Evolutionary conservation across 2,888 invertebrate species (phyloP).

Genomic region (Drosophila atripex): DNA sequence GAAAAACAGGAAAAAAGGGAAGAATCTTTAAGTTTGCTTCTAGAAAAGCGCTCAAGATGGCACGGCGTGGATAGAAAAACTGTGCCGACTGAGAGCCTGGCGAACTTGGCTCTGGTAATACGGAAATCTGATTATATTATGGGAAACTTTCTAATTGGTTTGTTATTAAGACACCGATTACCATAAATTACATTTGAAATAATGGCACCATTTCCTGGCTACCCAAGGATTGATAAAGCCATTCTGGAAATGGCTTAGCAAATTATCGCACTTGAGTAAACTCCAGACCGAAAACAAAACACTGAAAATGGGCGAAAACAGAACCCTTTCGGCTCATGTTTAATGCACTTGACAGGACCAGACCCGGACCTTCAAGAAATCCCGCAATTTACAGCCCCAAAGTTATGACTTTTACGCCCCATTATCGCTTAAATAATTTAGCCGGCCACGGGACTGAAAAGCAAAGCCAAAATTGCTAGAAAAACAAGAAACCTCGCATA

Average conservation of each 20-base stretch:
- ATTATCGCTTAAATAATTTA: slow-evolving; percentile 76
- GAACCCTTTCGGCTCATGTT: slow-evolving; percentile 38
- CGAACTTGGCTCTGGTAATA: slow-evolving; percentile 21
- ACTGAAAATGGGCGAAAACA: slow-evolving; percentile 5
- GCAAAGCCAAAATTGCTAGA: slow-evolving; percentile 44
- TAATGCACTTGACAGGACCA: slow-evolving; percentile 50
- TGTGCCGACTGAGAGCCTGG: slow-evolving; percentile 11
- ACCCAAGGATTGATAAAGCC: slow-evolving; percentile 30
- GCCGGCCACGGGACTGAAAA: slow-evolving; percentile 38
- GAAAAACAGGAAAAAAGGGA: slow-evolving; percentile 16
- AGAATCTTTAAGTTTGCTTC: slow-evolving; percentile 44
- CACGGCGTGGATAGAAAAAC: slow-evolving; percentile 14
- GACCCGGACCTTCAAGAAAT: slow-evolving; percentile 56
- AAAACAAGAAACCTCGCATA: slow-evolving; percentile 45
- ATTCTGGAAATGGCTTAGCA: slow-evolving; percentile 20
- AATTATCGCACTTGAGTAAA: slow-evolving; percentile 33
- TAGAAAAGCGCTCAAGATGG: slow-evolving; percentile 29
- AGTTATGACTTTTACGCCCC: slow-evolving; percentile 67
- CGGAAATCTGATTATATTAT: slow-evolving; percentile 52
- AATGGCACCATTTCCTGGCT: slow-evolving; percentile 18
- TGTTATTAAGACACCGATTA: slow-evolving; percentile 57
- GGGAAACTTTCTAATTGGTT: slow-evolving; percentile 59
- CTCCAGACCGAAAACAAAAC: slow-evolving; percentile 19
- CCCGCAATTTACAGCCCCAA: slow-evolving; percentile 41
- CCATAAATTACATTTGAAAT: slow-evolving; percentile 39